A percentile compares a stretch with the other conserved stretches of the same genome.
These are phyloP conservation scores for Cirrhinus mrigala DNA, from an alignment of 2,797 vertebrate genomes.

Conservation along the genomic window DNA sequence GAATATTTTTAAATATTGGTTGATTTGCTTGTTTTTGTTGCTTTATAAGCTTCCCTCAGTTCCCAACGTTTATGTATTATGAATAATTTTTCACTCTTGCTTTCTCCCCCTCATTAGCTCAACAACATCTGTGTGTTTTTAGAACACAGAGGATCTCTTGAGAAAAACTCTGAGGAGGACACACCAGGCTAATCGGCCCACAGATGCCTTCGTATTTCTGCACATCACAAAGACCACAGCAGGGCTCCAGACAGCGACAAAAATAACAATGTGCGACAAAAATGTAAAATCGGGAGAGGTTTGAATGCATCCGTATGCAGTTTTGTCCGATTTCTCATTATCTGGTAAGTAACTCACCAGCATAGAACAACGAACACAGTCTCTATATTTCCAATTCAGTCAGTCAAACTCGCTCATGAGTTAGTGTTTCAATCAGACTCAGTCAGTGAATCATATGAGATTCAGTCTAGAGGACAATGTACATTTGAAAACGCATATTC, in stretches of 20 bases:
- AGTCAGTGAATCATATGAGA: neutral
- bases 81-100: constrained; percentile 22
- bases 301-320: neutral
- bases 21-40: constrained; percentile 31
- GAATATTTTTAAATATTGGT: constrained; percentile 42
- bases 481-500: neutral
- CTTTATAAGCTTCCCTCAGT: constrained; percentile 28
- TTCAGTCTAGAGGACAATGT: neutral
- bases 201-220: constrained; percentile 38
- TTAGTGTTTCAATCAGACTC: neutral
- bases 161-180: constrained; percentile 41
- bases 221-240: constrained; percentile 34
- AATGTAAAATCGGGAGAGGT: neutral
- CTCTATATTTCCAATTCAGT: neutral
- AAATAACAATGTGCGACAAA: constrained; percentile 8
- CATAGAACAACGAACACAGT: neutral
- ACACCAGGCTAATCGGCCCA: constrained; percentile 19
- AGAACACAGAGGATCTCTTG: constrained; percentile 25
- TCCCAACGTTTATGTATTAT: constrained; percentile 37
- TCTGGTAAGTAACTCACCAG: neutral
- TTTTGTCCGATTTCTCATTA: neutral
- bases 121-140: constrained; percentile 35
- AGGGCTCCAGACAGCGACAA: constrained; percentile 6
- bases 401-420: neutral
- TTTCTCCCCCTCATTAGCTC: constrained; percentile 40